These are phyloP conservation scores for Ciconia maguari DNA, from an alignment of 2,113 vertebrate genomes.

Conservation along the genomic window DNA sequence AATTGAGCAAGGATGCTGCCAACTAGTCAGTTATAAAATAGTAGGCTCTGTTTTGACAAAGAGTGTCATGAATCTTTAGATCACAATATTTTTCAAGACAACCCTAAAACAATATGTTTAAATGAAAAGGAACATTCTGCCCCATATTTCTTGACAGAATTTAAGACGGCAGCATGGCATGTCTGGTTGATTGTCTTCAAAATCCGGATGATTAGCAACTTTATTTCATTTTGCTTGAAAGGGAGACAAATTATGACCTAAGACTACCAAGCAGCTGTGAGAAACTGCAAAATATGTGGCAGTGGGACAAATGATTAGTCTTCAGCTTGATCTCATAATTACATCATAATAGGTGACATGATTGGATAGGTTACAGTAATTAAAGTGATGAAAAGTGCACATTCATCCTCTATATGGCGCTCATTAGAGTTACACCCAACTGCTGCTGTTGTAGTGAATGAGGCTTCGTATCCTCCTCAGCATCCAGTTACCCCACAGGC, in stretches of 20 bases:
- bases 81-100: constrained; percentile 26
- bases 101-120: constrained; percentile 21
- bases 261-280: background rate
- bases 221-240: background rate
- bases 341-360: constrained; percentile 62
- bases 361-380: constrained; percentile 57
- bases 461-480: background rate
- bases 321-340: constrained; percentile 53
- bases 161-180: background rate
- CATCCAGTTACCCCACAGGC: background rate
- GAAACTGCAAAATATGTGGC: background rate
- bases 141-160: constrained; percentile 8
- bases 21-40: background rate
- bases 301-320: constrained; percentile 48
- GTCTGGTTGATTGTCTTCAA: background rate
- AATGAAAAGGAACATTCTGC: constrained; percentile 25
- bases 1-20: background rate
- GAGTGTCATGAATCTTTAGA: background rate
- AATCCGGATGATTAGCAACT: constrained; percentile 1
- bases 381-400: constrained; percentile 56
- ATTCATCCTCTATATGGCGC: constrained; percentile 18
- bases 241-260: background rate
- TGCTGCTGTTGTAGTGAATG: constrained; percentile 4
- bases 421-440: constrained; percentile 42
- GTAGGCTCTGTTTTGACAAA: constrained; percentile 29